Conservation (phyloP, 2,113 vertebrate genomes). For the Hassar affinis region DNA sequence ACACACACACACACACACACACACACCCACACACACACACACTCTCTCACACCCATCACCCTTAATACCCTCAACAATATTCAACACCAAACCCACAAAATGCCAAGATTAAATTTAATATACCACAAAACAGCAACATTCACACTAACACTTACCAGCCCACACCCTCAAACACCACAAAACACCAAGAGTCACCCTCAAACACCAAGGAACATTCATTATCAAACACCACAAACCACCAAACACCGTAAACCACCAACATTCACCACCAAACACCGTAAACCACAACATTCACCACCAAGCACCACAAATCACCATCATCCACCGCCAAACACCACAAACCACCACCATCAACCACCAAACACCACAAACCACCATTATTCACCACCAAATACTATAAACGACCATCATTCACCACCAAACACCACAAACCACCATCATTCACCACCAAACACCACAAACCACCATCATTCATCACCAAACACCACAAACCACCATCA, state of each 20-base stretch:
- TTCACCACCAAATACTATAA: no score
- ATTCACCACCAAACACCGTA: background rate
- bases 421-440: no score
- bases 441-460: no score
- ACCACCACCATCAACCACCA: no score
- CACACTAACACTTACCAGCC: background rate
- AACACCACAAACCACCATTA: no score
- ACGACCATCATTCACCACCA: no score
- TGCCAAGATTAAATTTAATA: background rate
- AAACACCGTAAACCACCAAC: background rate
- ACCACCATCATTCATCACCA: no score
- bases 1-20: constrained; percentile 35
- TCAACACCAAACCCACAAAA: background rate
- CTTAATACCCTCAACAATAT: no score
- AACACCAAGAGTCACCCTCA: background rate
- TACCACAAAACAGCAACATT: background rate
- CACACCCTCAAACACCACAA: background rate
- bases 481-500: no score
- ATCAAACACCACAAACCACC: background rate
- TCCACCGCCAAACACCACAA: no score
- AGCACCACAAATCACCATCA: no score
- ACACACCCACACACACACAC: constrained; percentile 26
- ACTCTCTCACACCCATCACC: background rate
- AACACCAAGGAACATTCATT: background rate
- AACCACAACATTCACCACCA: no score